phyloP scores from a whole-genome alignment of 2,113 vertebrate species.

The Gnathonemus echidnorhynchus region DNA sequence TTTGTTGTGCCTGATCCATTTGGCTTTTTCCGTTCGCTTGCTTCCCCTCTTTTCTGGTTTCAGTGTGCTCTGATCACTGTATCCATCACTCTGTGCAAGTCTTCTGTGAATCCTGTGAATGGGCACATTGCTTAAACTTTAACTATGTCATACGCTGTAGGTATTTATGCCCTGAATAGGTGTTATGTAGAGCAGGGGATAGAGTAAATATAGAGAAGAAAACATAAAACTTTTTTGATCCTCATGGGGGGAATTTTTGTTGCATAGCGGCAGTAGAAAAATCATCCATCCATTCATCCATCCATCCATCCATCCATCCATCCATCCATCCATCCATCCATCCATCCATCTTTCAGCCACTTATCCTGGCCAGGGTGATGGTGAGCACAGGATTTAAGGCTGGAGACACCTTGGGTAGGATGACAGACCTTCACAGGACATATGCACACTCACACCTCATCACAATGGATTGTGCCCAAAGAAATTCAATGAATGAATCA shows the following conservation, averaged over 20 bases:
- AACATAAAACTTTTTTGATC: not conserved
- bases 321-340: not conserved
- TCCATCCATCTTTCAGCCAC: not conserved
- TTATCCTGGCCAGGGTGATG: not conserved
- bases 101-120: not conserved
- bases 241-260: not conserved
- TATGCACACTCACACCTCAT: not conserved
- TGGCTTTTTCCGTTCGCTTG: not conserved
- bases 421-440: not conserved
- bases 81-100: not conserved
- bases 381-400: not conserved
- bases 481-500: not conserved
- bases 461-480: not conserved
- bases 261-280: not conserved
- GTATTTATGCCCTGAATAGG: not conserved
- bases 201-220: not conserved
- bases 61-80: not conserved
- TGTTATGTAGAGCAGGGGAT: constrained; percentile 15
- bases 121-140: not conserved
- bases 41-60: not conserved
- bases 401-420: not conserved
- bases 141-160: not conserved
- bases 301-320: too few relatives aligned
- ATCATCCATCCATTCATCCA: not conserved
- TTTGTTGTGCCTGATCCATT: not conserved